phyloP scores from a whole-genome alignment of 2,113 vertebrate species.

The Oriolus oriolus region DNA sequence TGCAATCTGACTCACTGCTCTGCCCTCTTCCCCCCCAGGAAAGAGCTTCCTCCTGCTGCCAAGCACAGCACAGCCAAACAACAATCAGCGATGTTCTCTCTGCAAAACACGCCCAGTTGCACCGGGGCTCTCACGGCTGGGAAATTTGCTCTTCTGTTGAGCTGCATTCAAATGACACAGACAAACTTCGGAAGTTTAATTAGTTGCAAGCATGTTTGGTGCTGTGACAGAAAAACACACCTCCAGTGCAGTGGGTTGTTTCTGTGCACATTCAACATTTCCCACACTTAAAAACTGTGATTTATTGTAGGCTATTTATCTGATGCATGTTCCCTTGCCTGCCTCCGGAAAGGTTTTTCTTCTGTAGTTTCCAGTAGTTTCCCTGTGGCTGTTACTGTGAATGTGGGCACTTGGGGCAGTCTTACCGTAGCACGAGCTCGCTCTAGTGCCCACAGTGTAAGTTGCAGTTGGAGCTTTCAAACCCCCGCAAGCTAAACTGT shows the following conservation, averaged over 20 bases:
- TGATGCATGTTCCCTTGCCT: background rate
- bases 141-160: background rate
- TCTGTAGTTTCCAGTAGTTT: background rate
- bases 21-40: background rate
- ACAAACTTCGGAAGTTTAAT: background rate
- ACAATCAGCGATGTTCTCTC: background rate
- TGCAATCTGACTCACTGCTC: background rate
- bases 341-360: background rate
- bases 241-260: background rate
- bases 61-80: background rate
- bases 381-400: background rate
- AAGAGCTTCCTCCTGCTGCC: background rate
- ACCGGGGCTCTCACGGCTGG: fast-evolving
- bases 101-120: background rate
- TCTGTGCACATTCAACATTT: background rate
- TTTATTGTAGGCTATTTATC: background rate
- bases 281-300: background rate
- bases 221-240: no score
- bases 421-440: background rate
- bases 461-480: background rate
- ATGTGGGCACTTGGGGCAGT: no score
- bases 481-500: background rate
- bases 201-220: background rate
- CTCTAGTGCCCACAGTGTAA: background rate
- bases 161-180: background rate